phyloP scores from a whole-genome alignment of 2,797 vertebrate genomes.

The Staurois parvus region DNA sequence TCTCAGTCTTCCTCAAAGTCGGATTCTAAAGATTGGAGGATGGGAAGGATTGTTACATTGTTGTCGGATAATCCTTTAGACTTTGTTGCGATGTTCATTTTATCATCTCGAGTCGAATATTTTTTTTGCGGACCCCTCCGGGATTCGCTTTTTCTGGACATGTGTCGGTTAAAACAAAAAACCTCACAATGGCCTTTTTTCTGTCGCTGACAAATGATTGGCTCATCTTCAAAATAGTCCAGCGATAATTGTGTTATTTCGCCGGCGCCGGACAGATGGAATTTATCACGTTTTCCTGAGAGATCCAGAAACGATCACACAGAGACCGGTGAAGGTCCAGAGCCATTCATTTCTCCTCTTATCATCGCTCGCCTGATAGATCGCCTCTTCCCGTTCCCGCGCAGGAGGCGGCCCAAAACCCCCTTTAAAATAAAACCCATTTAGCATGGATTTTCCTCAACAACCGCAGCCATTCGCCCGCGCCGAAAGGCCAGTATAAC shows the following conservation, averaged over 20 bases:
- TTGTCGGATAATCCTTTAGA: no score
- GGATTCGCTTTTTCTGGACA: background rate
- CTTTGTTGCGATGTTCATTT: no score
- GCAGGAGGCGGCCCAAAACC: constrained; percentile 13
- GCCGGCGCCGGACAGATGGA: constrained; percentile 7
- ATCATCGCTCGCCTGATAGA: constrained; percentile 25
- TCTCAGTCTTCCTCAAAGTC: no score
- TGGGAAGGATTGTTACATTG: no score
- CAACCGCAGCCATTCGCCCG: background rate
- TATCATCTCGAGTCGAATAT: no score
- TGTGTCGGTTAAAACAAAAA: constrained; percentile 1
- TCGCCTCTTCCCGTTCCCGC: constrained; percentile 10
- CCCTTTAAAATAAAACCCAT: no score
- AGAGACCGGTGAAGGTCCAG: constrained; percentile 19
- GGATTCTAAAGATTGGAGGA: no score
- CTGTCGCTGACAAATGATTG: constrained; percentile 10
- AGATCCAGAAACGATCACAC: constrained; percentile 22
- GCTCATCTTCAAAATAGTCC: constrained; percentile 10
- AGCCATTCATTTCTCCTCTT: constrained; percentile 38
- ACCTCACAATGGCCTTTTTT: background rate
- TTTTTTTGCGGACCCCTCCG: no score
- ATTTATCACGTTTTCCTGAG: constrained; percentile 32
- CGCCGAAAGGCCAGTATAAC: constrained; percentile 26
- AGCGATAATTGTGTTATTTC: background rate
- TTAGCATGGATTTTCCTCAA: constrained; percentile 39